These are phyloP conservation scores for Eptesicus fuscus DNA, from an alignment of 2,113 vertebrate species.

Conservation along the genomic window DNA sequence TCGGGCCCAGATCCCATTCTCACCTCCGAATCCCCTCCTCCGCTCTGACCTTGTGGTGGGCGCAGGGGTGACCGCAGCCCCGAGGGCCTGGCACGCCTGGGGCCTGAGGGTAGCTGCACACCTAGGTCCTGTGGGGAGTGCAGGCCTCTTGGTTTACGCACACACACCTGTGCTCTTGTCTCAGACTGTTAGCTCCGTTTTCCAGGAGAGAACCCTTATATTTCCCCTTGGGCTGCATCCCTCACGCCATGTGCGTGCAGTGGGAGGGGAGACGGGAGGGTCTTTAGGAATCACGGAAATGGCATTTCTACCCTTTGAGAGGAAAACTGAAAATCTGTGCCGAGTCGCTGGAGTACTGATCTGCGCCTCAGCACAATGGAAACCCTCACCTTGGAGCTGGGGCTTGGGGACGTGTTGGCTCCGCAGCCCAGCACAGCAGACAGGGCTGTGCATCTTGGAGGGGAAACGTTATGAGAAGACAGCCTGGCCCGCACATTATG, in stretches of 20 bases:
- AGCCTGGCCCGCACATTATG: neutral
- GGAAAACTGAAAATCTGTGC: neutral
- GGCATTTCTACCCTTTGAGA: neutral
- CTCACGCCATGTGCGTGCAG: neutral
- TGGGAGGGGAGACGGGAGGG: neutral
- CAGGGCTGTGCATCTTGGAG: neutral
- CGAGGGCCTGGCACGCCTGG: too few relatives aligned
- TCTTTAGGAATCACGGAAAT: neutral
- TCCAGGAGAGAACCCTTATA: neutral
- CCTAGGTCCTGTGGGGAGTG: too few relatives aligned
- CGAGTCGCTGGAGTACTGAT: neutral
- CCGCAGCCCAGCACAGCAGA: neutral
- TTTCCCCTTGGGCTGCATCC: neutral
- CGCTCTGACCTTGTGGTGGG: neutral
- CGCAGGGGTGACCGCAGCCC: too few relatives aligned
- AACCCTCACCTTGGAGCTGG: neutral
- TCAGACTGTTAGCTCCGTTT: neutral
- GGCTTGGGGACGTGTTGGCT: neutral
- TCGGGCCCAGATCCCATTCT: neutral
- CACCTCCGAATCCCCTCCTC: neutral
- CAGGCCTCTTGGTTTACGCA: neutral
- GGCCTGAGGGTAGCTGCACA: accelerated
- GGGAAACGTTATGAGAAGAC: neutral
- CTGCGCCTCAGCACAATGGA: neutral
- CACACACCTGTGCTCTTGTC: neutral